phyloP scores from a whole-genome alignment of 2,797 vertebrate genomes.

The Anas capensis region DNA sequence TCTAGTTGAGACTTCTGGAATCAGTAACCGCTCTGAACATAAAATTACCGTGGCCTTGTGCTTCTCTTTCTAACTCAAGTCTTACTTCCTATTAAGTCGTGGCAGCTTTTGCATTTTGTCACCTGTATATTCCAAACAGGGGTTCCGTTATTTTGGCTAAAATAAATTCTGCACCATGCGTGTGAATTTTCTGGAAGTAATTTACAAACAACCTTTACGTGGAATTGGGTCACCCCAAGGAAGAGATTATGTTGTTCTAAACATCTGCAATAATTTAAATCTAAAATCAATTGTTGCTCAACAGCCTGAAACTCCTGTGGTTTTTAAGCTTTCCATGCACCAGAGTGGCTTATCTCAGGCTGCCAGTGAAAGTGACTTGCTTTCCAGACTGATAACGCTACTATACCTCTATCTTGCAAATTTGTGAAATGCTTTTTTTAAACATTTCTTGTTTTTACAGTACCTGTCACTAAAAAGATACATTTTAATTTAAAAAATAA shows the following conservation, averaged over 20 bases:
- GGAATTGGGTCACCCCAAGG: background rate
- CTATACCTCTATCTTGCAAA: background rate
- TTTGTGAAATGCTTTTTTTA: background rate
- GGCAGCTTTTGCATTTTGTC: background rate
- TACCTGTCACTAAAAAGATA: background rate
- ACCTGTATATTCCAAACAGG: background rate
- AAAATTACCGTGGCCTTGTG: background rate
- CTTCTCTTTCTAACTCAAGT: background rate
- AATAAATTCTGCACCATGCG: background rate
- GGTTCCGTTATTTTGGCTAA: background rate
- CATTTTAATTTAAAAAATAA: background rate
- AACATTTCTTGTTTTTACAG: background rate
- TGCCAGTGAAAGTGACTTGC: background rate
- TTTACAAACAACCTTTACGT: background rate
- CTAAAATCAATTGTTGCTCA: constrained; percentile 1
- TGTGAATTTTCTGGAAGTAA: background rate
- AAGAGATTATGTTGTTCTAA: background rate
- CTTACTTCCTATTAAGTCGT: background rate
- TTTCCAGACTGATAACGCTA: background rate
- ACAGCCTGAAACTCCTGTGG: background rate
- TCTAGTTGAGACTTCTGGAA: background rate
- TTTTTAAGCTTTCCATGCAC: background rate
- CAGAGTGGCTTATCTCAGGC: background rate
- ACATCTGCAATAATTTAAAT: background rate
- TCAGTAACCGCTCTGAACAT: background rate